Base-by-base conservation (phyloP, 2,888 invertebrate genomes). In the Labia minor region DNA sequence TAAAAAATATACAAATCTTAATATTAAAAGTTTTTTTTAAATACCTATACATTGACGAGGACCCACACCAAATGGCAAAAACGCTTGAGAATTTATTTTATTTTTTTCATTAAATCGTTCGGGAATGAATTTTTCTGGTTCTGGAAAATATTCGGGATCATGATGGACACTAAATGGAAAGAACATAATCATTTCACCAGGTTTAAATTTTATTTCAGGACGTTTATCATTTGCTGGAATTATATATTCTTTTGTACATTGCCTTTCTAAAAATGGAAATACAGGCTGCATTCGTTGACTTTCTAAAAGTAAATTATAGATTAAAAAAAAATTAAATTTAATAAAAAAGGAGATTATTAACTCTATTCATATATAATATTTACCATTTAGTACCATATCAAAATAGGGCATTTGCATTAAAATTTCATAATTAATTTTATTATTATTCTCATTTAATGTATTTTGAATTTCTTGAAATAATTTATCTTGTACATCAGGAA, bases 101-200 rank as follows among this genome's bases (percentile, higher is more conserved):
- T 68, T 70, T 71, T 37, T 73, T 72, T 70, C 67, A 1, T 64
- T 70, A 67, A 73, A 74, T 62, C 74, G 68, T 37, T 74, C 74
- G 0, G 75, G 75, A 65, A 74, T 71, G 68, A 75, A 75, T 65
- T 70, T 70, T 18, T 73, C 70, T 0, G 75, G 75, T 20, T 75
- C 71, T 1, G 73, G 72, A 65, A 71, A 75, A 66, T 71, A 71
- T 16, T 72, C 69, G 1, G 70, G 69, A 65, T 74, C 73, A 19
- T 69, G 70, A 63, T 75, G 75, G 19, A 75, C 33, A 1, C 70
- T 70, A 49, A 68, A 67, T 0, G 72, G 63, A 4, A 66, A 37
- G 16, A 68, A 66, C 0, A 68, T 26, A 1, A 75, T 68, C 0
- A 67, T 61, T 16, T 69, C 69, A n/a, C 73, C 75, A 62, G 72